Evolutionary conservation across 1,140 invertebrate genomes (phyloP), one percentile per base, ranked within the genome.

Genomic region (Archivesica marissinica): DNA sequence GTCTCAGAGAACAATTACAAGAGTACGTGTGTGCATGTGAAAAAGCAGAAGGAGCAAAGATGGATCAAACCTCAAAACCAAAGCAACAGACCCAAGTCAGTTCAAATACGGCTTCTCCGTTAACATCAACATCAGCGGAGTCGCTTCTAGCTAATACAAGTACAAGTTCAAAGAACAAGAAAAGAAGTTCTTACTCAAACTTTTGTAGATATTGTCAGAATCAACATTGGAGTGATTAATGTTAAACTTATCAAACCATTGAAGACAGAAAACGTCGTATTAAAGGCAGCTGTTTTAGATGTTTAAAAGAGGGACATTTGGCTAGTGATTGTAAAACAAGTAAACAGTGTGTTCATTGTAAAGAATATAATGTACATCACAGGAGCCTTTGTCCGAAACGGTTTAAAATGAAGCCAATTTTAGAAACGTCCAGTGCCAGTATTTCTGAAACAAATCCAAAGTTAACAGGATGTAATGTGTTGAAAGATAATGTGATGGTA

Each of bases 141-240:
- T n/a, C 50, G 50, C 17, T 15, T 23, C 23, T 23, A 15, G 50
- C 20, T 54, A 15, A 54, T 7, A 15, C 15, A 20, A 54, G 50
- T 54, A 11, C 15, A n/a, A 23, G 50, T 54, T 15, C 50, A 54
- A 54, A 54, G 50, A 23, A 23, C 15, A 54, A 54, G 50, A 54
- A 15, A 15, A 9, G 15, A 54, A n/a, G 23, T 3, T 54, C 17
- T 54, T 54, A 54, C 50, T n/a, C 15, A 15, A 23, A 11, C 15
- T 77, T 77, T 23, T 85, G 82, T 78, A 25, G 82, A 64, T 85
- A 85, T 59, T 83, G 80, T 74, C 39, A 47, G 17, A 23, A 11
- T 2, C n/a, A 23, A 25, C 80, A 74, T 74, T 85, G 82, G 56
- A 75, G 74, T 77, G 74, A 75, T 54, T 41, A 75, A 75, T 75